Conservation (phyloP, 2,113 vertebrate species). For the Geothlypis trichas region DNA sequence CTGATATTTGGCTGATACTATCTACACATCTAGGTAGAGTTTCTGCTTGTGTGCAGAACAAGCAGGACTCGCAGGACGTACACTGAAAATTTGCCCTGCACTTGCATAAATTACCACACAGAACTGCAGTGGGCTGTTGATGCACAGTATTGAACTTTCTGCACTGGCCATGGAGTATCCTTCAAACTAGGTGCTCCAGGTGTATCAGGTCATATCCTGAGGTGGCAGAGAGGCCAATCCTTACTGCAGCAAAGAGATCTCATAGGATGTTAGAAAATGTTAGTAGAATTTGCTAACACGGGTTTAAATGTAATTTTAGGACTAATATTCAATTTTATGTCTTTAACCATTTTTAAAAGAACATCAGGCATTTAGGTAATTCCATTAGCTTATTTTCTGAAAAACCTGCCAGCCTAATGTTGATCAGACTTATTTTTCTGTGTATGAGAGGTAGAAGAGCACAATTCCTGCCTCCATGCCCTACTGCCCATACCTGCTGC, state of each 20-base stretch:
- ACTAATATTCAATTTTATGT: background rate
- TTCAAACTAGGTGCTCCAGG: background rate
- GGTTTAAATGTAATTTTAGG: background rate
- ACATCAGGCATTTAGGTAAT: background rate
- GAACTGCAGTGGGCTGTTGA: background rate
- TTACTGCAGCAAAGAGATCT: background rate
- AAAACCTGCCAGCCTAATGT: background rate
- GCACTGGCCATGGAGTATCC: background rate
- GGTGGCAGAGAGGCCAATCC: background rate
- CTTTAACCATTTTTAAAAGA: background rate
- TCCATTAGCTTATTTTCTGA: background rate
- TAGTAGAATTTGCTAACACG: background rate
- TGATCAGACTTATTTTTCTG: background rate
- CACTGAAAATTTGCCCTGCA: background rate
- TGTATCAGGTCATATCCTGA: background rate
- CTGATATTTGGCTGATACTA: background rate
- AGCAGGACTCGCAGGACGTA: background rate
- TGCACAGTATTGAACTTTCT: background rate
- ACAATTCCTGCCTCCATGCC: background rate
- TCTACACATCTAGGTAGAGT: background rate
- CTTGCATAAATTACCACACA: background rate
- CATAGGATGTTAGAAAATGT: background rate
- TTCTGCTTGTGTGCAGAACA: background rate
- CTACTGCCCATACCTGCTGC: background rate
- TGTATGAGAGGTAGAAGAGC: background rate